Evolutionary conservation across 2,797 vertebrate genomes (phyloP).

Genomic region (Lemur catta): DNA sequence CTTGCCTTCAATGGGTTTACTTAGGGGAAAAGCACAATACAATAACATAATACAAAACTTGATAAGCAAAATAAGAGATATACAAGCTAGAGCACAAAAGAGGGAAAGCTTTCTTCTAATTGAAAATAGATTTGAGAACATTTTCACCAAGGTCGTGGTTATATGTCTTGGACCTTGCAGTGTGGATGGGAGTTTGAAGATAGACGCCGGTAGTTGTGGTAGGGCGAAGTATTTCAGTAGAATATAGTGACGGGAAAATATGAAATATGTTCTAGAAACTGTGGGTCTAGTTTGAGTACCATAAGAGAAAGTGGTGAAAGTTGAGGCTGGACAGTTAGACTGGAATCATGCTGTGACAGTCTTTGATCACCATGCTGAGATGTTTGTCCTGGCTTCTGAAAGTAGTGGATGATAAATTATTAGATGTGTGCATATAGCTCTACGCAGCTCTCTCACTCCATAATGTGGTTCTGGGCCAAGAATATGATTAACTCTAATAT

Average conservation of each 20-base stretch:
- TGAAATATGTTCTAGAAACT: not conserved
- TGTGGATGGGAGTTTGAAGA: not conserved
- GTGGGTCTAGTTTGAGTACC: not conserved
- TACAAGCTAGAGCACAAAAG: not conserved
- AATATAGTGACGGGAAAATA: not conserved
- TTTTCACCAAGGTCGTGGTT: not conserved
- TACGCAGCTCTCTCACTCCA: not conserved
- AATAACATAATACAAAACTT: not conserved
- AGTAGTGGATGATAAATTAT: not conserved
- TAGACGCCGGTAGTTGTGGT: not conserved
- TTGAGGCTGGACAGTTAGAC: not conserved
- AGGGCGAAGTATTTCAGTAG: not conserved
- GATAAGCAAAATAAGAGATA: not conserved
- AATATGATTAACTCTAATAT: not conserved
- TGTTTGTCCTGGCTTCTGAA: not conserved
- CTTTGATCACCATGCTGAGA: not conserved
- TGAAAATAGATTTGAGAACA: not conserved
- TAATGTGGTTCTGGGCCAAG: not conserved
- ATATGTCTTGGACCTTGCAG: not conserved
- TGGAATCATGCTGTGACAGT: not conserved
- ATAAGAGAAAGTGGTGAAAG: slow-evolving; percentile 1
- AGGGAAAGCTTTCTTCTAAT: not conserved
- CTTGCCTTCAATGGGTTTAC: not conserved
- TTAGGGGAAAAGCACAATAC: not conserved
- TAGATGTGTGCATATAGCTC: not conserved